Evolutionary conservation across 2,113 vertebrate species (phyloP).

Genomic region (Ictalurus furcatus): DNA sequence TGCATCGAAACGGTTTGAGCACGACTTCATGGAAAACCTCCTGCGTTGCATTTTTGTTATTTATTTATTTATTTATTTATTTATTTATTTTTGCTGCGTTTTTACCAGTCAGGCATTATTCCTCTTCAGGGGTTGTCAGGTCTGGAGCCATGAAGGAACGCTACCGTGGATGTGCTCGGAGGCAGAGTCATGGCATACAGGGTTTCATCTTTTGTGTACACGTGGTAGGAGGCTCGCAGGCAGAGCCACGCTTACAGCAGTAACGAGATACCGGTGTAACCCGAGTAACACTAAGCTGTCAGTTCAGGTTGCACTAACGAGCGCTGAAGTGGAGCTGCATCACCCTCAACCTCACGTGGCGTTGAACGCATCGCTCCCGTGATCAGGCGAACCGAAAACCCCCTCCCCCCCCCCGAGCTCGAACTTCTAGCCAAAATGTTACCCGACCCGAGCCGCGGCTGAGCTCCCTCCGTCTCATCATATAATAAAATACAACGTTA

Average conservation of each 20-base stretch:
- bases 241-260: conserved; percentile 1
- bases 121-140: neutral
- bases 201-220: conserved; percentile 9
- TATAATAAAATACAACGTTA: no score
- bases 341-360: conserved; percentile 35
- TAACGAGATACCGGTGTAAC: conserved; percentile 34
- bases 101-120: neutral
- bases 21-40: neutral
- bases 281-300: conserved; percentile 41
- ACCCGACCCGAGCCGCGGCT: neutral
- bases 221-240: neutral
- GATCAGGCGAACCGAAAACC: conserved; percentile 10
- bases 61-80: neutral
- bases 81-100: neutral
- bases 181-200: conserved; percentile 2
- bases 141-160: neutral
- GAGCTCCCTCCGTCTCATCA: neutral
- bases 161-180: neutral
- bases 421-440: neutral
- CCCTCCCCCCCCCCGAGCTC: neutral
- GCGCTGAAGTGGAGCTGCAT: conserved; percentile 54
- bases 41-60: neutral
- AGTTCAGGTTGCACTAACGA: conserved; percentile 44
- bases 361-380: conserved; percentile 21
- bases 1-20: neutral